Evolutionary conservation across 2,797 vertebrate genomes (phyloP).

Genomic region (Cheirogaleus major): DNA sequence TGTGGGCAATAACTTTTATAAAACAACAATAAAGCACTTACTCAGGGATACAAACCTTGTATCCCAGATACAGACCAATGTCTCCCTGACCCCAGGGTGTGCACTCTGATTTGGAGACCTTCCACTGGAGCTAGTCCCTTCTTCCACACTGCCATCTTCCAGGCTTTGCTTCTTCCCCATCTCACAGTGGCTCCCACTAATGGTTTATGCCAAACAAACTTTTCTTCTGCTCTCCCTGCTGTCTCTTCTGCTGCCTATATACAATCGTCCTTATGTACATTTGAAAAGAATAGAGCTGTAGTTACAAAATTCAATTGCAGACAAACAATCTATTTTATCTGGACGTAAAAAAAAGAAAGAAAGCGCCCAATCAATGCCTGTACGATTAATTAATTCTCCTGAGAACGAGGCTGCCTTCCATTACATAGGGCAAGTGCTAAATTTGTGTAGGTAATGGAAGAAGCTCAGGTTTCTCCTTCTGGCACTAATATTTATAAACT

Average conservation of each 20-base stretch:
- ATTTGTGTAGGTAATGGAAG: background rate
- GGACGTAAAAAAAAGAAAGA: background rate
- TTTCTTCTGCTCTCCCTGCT: background rate
- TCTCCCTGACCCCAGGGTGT: background rate
- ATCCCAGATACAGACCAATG: background rate
- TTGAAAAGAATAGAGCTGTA: background rate
- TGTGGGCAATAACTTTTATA: background rate
- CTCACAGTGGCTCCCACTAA: background rate
- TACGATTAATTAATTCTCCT: background rate
- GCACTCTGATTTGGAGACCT: fast-evolving
- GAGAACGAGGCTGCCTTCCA: background rate
- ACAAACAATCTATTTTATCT: background rate
- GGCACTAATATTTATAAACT: background rate
- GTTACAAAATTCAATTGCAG: background rate
- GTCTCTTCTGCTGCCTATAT: background rate
- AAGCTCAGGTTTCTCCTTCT: background rate
- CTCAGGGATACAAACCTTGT: background rate
- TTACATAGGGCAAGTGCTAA: background rate
- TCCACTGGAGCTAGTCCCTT: background rate
- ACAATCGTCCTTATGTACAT: background rate
- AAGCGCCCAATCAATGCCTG: background rate
- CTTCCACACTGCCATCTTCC: background rate
- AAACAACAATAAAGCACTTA: background rate
- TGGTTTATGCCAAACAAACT: background rate
- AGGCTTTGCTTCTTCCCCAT: background rate